Percentiles rank a stretch among this genome's conserved stretches.
Conservation (phyloP, 2,113 vertebrate species). For the Solenodon paradoxus region DNA sequence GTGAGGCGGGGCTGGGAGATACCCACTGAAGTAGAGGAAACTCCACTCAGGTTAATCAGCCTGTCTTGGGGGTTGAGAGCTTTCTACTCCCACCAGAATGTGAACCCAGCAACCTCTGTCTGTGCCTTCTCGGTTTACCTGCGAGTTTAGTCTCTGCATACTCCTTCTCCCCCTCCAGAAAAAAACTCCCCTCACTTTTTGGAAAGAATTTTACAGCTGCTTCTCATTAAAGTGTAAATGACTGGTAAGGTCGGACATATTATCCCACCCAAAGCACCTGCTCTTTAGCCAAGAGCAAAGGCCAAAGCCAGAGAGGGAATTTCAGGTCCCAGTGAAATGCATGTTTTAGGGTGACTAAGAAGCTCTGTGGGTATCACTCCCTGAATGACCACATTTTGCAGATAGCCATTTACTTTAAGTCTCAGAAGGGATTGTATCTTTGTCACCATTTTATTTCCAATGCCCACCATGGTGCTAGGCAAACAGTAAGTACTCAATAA, state of each 20-base stretch:
- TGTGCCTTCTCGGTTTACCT: neutral
- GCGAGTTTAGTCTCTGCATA: neutral
- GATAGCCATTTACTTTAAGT: neutral
- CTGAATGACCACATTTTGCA: neutral
- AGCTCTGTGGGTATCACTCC: neutral
- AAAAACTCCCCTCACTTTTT: neutral
- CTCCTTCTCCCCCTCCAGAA: neutral
- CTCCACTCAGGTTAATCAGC: neutral
- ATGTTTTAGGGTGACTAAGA: neutral
- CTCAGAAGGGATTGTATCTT: neutral
- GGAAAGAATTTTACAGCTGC: neutral
- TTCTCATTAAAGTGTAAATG: neutral
- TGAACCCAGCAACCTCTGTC: neutral
- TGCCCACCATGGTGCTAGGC: neutral
- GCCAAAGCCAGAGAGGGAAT: neutral
- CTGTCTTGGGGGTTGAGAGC: fast-evolving
- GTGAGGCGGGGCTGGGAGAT: too few relatives aligned
- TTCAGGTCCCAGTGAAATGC: neutral
- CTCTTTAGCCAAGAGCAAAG: neutral
- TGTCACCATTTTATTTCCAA: neutral
- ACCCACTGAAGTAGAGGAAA: too few relatives aligned
- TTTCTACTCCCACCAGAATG: neutral
- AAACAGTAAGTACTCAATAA: neutral
- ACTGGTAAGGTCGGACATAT: neutral
- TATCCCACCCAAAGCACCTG: neutral